phyloP scores from a whole-genome alignment of 2,113 vertebrate genomes.

The Junco hyemalis region DNA sequence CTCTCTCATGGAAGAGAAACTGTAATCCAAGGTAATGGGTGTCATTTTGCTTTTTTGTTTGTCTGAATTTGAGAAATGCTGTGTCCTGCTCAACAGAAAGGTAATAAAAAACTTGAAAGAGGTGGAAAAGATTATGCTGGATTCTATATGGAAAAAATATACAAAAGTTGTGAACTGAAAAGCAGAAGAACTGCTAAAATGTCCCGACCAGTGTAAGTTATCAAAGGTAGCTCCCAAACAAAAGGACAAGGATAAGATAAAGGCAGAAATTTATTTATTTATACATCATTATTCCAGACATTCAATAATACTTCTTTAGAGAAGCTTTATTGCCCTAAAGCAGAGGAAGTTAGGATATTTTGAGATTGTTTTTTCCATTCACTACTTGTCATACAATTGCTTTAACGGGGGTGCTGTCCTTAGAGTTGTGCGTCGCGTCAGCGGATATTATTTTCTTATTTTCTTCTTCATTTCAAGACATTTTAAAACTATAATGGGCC shows the following conservation, averaged over 20 bases:
- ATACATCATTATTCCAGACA: constrained; percentile 19
- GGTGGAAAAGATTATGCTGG: background rate
- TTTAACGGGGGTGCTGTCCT: background rate
- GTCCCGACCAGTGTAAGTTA: background rate
- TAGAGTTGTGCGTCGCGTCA: background rate
- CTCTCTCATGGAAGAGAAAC: background rate
- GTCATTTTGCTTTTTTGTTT: background rate
- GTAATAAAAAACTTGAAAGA: background rate
- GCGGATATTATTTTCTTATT: background rate
- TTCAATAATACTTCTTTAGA: constrained; percentile 9
- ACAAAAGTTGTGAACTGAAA: background rate
- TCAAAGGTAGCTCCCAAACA: background rate
- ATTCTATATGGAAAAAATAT: background rate
- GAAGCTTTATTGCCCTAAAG: background rate
- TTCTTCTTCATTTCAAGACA: background rate
- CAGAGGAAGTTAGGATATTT: background rate
- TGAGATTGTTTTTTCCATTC: background rate
- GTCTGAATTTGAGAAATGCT: background rate
- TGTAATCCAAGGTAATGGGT: background rate
- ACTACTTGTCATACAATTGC: background rate
- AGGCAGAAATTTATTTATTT: constrained; percentile 43
- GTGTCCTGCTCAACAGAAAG: background rate
- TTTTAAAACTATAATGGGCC: background rate
- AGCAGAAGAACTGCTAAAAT: background rate
- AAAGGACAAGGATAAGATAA: background rate